phyloP scores from a whole-genome alignment of 2,113 vertebrate genomes.

The Hydrochoerus hydrochaeris region DNA sequence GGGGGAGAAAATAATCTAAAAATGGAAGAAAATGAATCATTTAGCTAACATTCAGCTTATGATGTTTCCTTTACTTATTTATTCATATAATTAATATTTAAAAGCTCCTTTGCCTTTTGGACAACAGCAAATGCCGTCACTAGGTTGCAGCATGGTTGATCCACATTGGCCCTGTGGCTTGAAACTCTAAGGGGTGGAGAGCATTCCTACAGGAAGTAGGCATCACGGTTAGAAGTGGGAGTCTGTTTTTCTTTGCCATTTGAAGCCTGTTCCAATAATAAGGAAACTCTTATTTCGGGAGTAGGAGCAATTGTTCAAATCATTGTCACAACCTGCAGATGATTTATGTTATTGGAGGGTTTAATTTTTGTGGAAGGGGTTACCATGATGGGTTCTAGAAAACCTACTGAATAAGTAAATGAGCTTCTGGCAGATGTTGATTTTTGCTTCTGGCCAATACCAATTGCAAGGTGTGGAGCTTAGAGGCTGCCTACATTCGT shows the following conservation, averaged over 20 bases:
- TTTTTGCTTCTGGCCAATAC: slow-evolving; percentile 71
- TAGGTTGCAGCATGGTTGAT: background rate
- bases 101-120: background rate
- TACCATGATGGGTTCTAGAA: slow-evolving; percentile 57
- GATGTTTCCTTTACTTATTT: slow-evolving; percentile 67
- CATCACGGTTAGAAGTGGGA: background rate
- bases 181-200: background rate
- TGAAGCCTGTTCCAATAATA: slow-evolving; percentile 63
- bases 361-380: slow-evolving; percentile 52
- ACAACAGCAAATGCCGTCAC: background rate
- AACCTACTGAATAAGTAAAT: slow-evolving; percentile 73
- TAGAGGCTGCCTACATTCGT: slow-evolving; percentile 69
- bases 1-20: slow-evolving; percentile 70
- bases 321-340: background rate
- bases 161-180: background rate
- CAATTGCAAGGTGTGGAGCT: slow-evolving; percentile 46
- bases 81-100: slow-evolving; percentile 75
- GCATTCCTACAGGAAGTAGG: background rate
- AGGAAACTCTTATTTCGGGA: slow-evolving; percentile 9
- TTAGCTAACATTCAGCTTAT: slow-evolving; percentile 75
- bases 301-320: background rate
- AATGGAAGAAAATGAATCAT: slow-evolving; percentile 79
- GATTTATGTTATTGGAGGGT: slow-evolving; percentile 52
- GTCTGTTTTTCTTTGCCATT: slow-evolving; percentile 48
- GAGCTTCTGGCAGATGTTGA: slow-evolving; percentile 72